Evolutionary conservation across 2,888 invertebrate species (phyloP).

Genomic region (Adela reaumurella): DNA sequence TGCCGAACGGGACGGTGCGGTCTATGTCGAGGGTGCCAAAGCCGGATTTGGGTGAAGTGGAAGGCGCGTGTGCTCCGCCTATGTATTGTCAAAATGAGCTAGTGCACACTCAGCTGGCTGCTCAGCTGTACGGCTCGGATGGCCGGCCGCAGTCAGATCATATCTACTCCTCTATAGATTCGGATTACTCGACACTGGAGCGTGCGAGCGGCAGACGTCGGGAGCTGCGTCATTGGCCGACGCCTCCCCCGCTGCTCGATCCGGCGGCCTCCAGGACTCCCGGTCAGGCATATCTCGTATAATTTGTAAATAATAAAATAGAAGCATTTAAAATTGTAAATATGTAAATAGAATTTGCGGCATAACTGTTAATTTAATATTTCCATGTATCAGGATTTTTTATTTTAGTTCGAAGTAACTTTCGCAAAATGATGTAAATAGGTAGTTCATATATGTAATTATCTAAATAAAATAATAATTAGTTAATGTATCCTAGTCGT

Average conservation of each 20-base stretch:
- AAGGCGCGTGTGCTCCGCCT: constrained; percentile 32
- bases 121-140: constrained; percentile 55
- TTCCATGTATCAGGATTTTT: no score
- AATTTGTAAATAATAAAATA: neutral
- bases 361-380: no score
- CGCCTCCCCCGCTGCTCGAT: constrained; percentile 46
- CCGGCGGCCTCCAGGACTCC: constrained; percentile 25
- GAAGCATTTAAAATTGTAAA: no score
- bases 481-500: neutral
- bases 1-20: constrained; percentile 57
- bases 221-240: constrained; percentile 46
- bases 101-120: constrained; percentile 46
- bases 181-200: constrained; percentile 81
- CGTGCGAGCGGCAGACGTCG: constrained; percentile 53
- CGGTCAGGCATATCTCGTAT: neutral
- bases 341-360: no score
- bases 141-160: constrained; percentile 81
- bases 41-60: constrained; percentile 37
- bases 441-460: neutral
- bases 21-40: constrained; percentile 53
- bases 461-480: neutral
- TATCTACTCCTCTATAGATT: constrained; percentile 87
- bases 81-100: no score
- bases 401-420: no score
- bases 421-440: no score